Percentiles rank a stretch among this genome's conserved stretches.
Conservation (phyloP, 2,113 vertebrate genomes). For the Ivindomyrus marchei region DNA sequence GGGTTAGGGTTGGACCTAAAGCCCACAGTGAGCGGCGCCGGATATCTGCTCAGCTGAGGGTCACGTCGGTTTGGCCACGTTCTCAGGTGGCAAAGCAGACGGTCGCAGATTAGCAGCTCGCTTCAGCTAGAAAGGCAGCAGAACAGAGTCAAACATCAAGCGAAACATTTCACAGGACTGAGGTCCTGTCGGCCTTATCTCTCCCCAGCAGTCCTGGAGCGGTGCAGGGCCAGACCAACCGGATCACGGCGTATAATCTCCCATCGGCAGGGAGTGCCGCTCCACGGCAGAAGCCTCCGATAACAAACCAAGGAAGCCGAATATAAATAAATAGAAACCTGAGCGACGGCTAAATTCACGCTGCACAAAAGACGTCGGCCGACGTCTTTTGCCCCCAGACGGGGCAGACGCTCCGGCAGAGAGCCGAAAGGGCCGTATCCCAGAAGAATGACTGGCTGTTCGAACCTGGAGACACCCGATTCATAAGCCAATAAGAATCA, state of each 20-base stretch:
- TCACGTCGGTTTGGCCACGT: not conserved
- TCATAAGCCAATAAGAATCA: not conserved
- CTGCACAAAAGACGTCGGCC: not conserved
- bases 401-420: not conserved
- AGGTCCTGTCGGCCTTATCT: not conserved
- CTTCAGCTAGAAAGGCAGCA: not conserved
- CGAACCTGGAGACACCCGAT: not conserved
- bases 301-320: not conserved
- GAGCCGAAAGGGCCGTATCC: not conserved
- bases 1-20: too few relatives aligned
- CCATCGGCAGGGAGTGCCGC: not conserved
- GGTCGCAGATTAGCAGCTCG: not conserved
- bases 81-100: not conserved
- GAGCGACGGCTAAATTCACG: not conserved
- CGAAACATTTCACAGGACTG: not conserved
- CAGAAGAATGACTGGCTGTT: not conserved
- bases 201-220: not conserved
- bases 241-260: not conserved
- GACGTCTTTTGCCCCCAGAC: not conserved
- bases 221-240: not conserved
- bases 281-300: not conserved
- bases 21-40: not conserved
- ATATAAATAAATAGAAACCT: not conserved
- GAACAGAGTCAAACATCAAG: not conserved
- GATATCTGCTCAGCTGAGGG: not conserved